A percentile compares a stretch with the other conserved stretches of the same genome.
phyloP scores from a whole-genome alignment of 2,797 vertebrate species.

The Tragopan temminckii region DNA sequence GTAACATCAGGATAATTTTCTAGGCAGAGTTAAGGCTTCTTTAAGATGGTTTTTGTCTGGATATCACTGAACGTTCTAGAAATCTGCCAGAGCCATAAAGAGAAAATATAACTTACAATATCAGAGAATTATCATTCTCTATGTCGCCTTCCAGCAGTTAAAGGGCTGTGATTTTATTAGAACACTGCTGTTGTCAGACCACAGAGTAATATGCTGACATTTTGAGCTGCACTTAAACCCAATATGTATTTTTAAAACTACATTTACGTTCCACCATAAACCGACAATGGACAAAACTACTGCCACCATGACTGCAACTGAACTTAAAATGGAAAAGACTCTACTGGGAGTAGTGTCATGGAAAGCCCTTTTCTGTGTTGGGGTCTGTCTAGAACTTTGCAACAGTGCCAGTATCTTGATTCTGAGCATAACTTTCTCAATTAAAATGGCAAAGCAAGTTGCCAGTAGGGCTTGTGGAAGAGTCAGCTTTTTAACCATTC shows the following conservation, averaged over 20 bases:
- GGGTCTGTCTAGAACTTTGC: not conserved
- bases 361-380: not conserved
- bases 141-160: slow-evolving; percentile 59
- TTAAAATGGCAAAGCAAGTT: not conserved
- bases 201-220: slow-evolving; percentile 71
- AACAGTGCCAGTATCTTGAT: not conserved
- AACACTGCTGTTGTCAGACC: slow-evolving; percentile 68
- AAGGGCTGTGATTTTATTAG: slow-evolving; percentile 58
- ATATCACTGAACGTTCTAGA: slow-evolving; percentile 42
- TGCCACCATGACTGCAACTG: slow-evolving; percentile 19
- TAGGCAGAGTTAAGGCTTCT: slow-evolving; percentile 66
- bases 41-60: slow-evolving; percentile 38
- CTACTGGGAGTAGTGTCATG: not conserved
- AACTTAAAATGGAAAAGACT: slow-evolving; percentile 41
- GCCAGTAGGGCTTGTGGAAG: not conserved
- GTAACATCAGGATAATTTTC: slow-evolving; percentile 43
- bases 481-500: not conserved
- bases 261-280: slow-evolving; percentile 57
- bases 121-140: slow-evolving; percentile 37
- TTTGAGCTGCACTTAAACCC: slow-evolving; percentile 50
- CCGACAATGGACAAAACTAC: slow-evolving; percentile 43
- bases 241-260: slow-evolving; percentile 57
- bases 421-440: not conserved
- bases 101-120: slow-evolving; percentile 53
- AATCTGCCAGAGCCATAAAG: slow-evolving; percentile 64